phyloP scores from a whole-genome alignment of 2,888 invertebrate species.

The Adelphocoris suturalis region DNA sequence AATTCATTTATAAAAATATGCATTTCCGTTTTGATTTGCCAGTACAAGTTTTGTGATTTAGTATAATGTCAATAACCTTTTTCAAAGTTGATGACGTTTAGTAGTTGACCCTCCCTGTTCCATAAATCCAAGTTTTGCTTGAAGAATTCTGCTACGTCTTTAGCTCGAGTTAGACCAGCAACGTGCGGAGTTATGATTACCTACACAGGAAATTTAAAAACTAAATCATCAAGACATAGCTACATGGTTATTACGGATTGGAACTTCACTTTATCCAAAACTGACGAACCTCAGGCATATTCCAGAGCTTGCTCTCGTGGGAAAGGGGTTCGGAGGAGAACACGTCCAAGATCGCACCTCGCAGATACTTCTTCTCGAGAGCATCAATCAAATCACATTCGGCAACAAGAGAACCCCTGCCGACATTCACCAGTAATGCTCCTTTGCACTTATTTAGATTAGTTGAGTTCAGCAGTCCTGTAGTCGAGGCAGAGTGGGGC shows the following conservation, averaged over 20 bases:
- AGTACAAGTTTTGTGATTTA: too few relatives aligned
- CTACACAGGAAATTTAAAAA: neutral
- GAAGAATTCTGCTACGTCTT: slow-evolving; percentile 60
- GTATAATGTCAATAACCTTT: slow-evolving; percentile 51
- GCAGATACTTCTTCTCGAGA: slow-evolving; percentile 35
- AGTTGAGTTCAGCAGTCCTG: slow-evolving; percentile 36
- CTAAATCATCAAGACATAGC: too few relatives aligned
- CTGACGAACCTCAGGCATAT: slow-evolving; percentile 55
- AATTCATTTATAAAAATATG: too few relatives aligned
- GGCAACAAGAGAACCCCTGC: slow-evolving; percentile 46
- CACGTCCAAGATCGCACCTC: slow-evolving; percentile 66
- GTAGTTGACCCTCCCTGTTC: slow-evolving; percentile 38
- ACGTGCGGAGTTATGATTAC: slow-evolving; percentile 68
- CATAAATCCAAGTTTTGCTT: slow-evolving; percentile 52
- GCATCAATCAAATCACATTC: slow-evolving; percentile 60
- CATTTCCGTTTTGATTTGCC: too few relatives aligned
- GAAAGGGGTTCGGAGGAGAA: slow-evolving; percentile 63
- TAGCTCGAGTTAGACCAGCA: slow-evolving; percentile 57
- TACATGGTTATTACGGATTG: too few relatives aligned
- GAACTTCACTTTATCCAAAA: too few relatives aligned
- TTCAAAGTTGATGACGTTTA: slow-evolving; percentile 61
- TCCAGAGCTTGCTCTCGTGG: slow-evolving; percentile 53
- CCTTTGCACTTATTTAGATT: slow-evolving; percentile 34
- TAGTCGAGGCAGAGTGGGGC: slow-evolving; percentile 51
- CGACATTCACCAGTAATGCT: slow-evolving; percentile 59